These are phyloP conservation scores for Phania funesta DNA, from an alignment of 2,888 invertebrate species.

Conservation along the genomic window DNA sequence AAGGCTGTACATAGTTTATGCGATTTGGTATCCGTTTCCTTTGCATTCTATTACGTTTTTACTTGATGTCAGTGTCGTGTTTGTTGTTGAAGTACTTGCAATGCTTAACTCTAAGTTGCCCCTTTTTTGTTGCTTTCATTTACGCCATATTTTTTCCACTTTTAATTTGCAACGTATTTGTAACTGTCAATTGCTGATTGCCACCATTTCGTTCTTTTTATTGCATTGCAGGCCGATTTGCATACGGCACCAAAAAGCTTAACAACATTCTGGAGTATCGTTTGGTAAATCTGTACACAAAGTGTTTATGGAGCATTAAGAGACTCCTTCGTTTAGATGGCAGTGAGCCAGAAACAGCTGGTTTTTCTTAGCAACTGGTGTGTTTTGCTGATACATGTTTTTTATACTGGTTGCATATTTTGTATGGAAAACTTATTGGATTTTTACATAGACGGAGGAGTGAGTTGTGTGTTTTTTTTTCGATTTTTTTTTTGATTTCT, in stretches of 20 bases:
- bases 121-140: background rate
- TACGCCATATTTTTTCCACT: conserved; percentile 48
- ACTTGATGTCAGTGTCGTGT: conserved; percentile 1
- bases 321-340: conserved; percentile 30
- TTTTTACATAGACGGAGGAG: conserved; percentile 6
- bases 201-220: conserved; percentile 57
- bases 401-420: conserved; percentile 8
- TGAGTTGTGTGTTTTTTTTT: background rate
- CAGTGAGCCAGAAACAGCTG: background rate
- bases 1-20: conserved; percentile 53
- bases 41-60: conserved; percentile 30
- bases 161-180: conserved; percentile 69
- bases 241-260: conserved; percentile 29
- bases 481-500: conserved; percentile 17
- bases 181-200: conserved; percentile 69
- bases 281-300: conserved; percentile 60
- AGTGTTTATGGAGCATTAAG: conserved; percentile 60
- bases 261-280: conserved; percentile 45
- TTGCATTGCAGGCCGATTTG: conserved; percentile 49
- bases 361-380: background rate
- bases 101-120: conserved; percentile 20
- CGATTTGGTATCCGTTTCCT: conserved; percentile 61
- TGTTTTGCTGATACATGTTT: background rate
- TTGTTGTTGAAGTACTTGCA: conserved; percentile 58
- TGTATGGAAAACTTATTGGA: conserved; percentile 53